Percentiles rank a stretch among this genome's conserved stretches.
phyloP scores from a whole-genome alignment of 2,113 vertebrate genomes.

The Ailuropoda melanoleuca region DNA sequence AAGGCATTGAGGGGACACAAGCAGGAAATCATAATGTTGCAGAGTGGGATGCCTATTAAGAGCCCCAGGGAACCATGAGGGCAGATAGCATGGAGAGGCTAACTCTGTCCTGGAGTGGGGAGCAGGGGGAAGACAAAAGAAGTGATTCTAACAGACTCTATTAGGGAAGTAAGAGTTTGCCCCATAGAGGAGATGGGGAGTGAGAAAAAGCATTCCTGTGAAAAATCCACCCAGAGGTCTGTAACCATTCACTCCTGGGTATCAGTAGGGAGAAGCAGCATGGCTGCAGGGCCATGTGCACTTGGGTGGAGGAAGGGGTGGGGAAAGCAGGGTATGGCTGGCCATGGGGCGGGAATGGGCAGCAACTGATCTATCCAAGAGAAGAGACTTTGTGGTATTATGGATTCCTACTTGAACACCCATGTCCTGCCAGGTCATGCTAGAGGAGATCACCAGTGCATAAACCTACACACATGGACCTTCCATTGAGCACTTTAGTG shows the following conservation, averaged over 20 bases:
- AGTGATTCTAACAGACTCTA: background rate
- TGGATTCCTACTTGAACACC: background rate
- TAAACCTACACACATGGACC: background rate
- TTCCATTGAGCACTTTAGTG: background rate
- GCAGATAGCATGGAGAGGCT: background rate
- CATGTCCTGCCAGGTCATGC: background rate
- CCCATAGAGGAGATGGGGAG: background rate
- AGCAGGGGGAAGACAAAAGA: background rate
- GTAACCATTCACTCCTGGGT: background rate
- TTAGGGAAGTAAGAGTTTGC: background rate
- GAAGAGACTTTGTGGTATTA: background rate
- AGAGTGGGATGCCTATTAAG: background rate
- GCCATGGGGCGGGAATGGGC: background rate
- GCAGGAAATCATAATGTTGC: background rate
- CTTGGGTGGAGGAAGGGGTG: background rate
- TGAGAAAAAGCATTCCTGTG: background rate
- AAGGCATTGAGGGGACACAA: background rate
- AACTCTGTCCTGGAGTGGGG: background rate
- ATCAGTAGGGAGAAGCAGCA: background rate
- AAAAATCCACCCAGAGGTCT: background rate
- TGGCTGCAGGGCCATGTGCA: background rate
- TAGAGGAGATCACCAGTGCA: background rate
- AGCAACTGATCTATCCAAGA: background rate
- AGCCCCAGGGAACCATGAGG: background rate
- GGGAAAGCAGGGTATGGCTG: background rate